Conservation (phyloP, 2,113 vertebrate genomes). For the Accipiter virgatus region DNA sequence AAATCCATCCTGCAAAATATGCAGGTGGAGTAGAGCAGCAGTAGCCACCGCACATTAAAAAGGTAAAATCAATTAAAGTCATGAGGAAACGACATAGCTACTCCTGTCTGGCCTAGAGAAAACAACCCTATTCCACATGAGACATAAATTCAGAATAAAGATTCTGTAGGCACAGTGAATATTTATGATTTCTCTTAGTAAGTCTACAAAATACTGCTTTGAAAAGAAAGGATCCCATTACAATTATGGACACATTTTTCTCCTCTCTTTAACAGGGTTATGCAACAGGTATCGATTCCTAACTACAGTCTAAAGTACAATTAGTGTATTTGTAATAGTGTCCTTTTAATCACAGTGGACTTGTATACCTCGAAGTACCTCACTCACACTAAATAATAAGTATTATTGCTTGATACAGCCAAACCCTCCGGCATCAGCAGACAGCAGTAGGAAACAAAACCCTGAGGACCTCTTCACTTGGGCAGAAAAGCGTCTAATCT, state of each 20-base stretch:
- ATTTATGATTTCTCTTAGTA: slow-evolving; percentile 22
- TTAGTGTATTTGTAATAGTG: background rate
- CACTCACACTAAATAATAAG: background rate
- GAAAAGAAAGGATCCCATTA: background rate
- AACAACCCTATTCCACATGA: slow-evolving; percentile 10
- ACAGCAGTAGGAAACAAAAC: background rate
- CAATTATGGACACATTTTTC: slow-evolving; percentile 7
- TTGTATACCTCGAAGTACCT: background rate
- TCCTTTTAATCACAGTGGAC: slow-evolving; percentile 21
- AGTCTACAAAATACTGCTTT: slow-evolving; percentile 4
- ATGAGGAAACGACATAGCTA: background rate
- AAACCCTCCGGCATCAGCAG: background rate
- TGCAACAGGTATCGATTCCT: slow-evolving; percentile 42
- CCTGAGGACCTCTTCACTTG: background rate
- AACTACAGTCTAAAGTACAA: background rate
- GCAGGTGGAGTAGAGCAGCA: background rate
- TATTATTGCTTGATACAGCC: background rate
- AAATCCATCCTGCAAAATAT: background rate
- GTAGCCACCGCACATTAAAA: background rate
- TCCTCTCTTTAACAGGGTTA: slow-evolving; percentile 19
- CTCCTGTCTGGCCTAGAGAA: background rate
- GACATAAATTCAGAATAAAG: background rate
- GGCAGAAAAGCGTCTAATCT: background rate
- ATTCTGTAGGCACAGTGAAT: background rate
- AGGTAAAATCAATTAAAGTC: slow-evolving; percentile 22